A percentile compares a stretch with the other conserved stretches of the same genome.
These are phyloP conservation scores for Myripristis murdjan DNA, from an alignment of 2,797 vertebrate species.

Conservation along the genomic window DNA sequence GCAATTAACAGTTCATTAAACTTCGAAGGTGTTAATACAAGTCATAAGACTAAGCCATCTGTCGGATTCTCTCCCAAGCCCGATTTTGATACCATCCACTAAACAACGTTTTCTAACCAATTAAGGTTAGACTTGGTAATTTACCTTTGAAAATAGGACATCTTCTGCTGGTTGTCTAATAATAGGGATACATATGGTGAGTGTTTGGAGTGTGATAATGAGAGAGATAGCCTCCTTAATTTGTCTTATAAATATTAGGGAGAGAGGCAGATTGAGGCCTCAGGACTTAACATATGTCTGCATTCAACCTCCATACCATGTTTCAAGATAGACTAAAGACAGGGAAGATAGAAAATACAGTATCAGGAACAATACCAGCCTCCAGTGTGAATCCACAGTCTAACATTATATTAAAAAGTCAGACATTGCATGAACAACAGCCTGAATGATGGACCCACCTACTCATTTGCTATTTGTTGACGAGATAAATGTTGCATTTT, in stretches of 20 bases:
- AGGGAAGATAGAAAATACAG: slow-evolving; percentile 37
- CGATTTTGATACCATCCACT: slow-evolving; percentile 81
- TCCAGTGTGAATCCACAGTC: slow-evolving; percentile 7
- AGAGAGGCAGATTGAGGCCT: slow-evolving; percentile 86
- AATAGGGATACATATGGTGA: slow-evolving; percentile 87
- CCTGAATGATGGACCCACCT: slow-evolving; percentile 60
- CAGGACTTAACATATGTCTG: slow-evolving; percentile 85
- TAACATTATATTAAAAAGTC: slow-evolving; percentile 41
- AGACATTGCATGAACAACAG: slow-evolving; percentile 52
- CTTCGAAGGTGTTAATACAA: slow-evolving; percentile 88
- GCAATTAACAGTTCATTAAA: slow-evolving; percentile 91
- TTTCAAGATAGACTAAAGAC: slow-evolving; percentile 43
- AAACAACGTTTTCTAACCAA: slow-evolving; percentile 83
- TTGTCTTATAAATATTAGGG: slow-evolving; percentile 85
- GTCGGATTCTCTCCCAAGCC: slow-evolving; percentile 84
- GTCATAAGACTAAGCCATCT: slow-evolving; percentile 89
- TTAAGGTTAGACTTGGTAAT: slow-evolving; percentile 86
- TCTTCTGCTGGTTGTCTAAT: slow-evolving; percentile 84
- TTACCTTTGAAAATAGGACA: slow-evolving; percentile 86
- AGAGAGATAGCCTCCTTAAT: slow-evolving; percentile 82
- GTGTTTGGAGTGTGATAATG: slow-evolving; percentile 85
- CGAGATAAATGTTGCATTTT: slow-evolving; percentile 76
- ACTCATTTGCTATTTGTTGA: slow-evolving; percentile 79
- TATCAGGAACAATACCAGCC: slow-evolving; percentile 20
- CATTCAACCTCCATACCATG: slow-evolving; percentile 66